These are phyloP conservation scores for Abrostola tripartita DNA, from an alignment of 2,888 invertebrate species.

Conservation along the genomic window DNA sequence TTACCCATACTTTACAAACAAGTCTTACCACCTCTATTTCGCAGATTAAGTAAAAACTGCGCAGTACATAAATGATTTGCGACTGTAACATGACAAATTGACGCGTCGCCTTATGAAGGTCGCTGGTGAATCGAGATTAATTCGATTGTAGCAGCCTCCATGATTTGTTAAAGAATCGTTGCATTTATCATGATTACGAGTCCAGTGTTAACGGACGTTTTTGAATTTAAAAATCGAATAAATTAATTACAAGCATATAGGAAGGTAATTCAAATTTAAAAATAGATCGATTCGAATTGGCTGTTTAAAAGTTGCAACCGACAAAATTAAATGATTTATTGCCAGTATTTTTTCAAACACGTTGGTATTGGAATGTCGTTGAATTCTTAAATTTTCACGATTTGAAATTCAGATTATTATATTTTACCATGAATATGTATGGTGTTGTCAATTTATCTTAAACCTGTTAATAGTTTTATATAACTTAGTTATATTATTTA, in stretches of 20 bases:
- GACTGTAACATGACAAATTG: conserved; percentile 33
- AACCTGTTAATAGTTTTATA: conserved; percentile 3
- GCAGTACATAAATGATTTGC: conserved; percentile 2
- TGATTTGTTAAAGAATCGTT: conserved; percentile 29
- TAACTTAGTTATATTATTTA: conserved; percentile 22
- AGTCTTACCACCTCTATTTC: neutral
- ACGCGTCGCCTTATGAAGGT: conserved; percentile 19
- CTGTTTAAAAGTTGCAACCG: too few species aligned
- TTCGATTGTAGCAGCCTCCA: conserved; percentile 11
- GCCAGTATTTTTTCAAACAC: too few species aligned
- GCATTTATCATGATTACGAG: conserved; percentile 9
- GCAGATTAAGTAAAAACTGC: conserved; percentile 6
- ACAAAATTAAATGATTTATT: too few species aligned
- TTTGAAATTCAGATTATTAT: neutral
- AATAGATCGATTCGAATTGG: too few species aligned
- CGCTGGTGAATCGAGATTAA: conserved; percentile 28
- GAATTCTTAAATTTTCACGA: neutral
- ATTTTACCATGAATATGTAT: neutral
- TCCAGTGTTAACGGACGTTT: neutral
- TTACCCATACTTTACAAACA: conserved; percentile 1
- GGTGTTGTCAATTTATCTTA: conserved; percentile 1
- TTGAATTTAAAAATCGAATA: neutral
- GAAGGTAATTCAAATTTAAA: neutral
- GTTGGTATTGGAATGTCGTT: neutral
- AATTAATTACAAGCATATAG: neutral